Evolutionary conservation across 2,888 invertebrate genomes (phyloP).

Genomic region (Leucania comma): DNA sequence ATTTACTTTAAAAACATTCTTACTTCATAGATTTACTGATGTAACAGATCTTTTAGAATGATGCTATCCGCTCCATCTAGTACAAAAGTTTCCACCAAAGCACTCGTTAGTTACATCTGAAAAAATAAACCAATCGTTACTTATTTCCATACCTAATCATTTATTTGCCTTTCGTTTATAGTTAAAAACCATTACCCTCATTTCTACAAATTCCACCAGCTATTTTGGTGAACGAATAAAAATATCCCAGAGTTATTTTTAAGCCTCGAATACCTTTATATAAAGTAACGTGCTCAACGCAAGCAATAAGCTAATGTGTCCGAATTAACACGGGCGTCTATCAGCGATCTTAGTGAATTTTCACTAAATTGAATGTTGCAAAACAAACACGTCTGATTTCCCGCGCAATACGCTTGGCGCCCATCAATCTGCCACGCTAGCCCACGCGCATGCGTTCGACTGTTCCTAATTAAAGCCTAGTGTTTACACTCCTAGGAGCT

Average conservation of each 20-base stretch:
- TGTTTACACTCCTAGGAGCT: slow-evolving; percentile 86
- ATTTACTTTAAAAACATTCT: slow-evolving; percentile 14
- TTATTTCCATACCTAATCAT: slow-evolving; percentile 49
- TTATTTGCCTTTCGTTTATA: slow-evolving; percentile 41
- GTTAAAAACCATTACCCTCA: slow-evolving; percentile 49
- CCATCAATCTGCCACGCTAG: slow-evolving; percentile 80
- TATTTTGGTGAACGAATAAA: slow-evolving; percentile 57
- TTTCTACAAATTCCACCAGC: slow-evolving; percentile 43
- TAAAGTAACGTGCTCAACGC: slow-evolving; percentile 33
- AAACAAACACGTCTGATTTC: slow-evolving; percentile 83
- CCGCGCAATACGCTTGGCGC: slow-evolving; percentile 63
- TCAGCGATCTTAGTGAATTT: slow-evolving; percentile 85
- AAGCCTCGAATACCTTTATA: slow-evolving; percentile 63
- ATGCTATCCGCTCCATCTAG: slow-evolving; percentile 22
- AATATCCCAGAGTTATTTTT: slow-evolving; percentile 62
- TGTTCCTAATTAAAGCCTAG: slow-evolving; percentile 83
- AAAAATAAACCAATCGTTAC: slow-evolving; percentile 45
- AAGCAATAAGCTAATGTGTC: slow-evolving; percentile 69
- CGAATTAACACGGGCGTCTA: slow-evolving; percentile 78
- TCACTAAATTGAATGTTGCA: slow-evolving; percentile 81
- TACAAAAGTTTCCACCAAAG: slow-evolving; percentile 52
- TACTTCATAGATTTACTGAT: slow-evolving; percentile 47
- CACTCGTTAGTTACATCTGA: slow-evolving; percentile 38
- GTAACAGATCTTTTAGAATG: slow-evolving; percentile 40
- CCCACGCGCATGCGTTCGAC: slow-evolving; percentile 83